Evolutionary conservation across 2,797 vertebrate genomes (phyloP).

Genomic region (Neosalanx taihuensis): DNA sequence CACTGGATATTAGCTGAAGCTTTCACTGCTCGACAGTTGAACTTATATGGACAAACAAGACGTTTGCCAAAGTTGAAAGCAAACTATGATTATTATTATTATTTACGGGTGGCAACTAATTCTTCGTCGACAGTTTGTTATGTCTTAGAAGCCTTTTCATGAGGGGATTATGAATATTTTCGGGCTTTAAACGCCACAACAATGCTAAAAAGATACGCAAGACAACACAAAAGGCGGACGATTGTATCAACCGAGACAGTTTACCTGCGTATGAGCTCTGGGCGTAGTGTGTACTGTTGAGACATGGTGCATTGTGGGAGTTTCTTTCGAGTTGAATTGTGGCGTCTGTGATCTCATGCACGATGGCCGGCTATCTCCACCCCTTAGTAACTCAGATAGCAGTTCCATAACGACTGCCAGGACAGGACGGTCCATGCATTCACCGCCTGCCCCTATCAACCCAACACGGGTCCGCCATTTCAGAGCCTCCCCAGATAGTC

Average conservation of each 20-base stretch:
- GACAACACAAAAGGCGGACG: constrained; percentile 23
- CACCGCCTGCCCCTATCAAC: constrained; percentile 28
- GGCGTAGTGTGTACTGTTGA: constrained; percentile 32
- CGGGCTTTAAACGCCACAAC: constrained; percentile 30
- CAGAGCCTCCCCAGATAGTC: constrained; percentile 23
- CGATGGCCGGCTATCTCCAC: constrained; percentile 41
- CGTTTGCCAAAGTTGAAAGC: neutral
- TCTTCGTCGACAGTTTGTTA: constrained; percentile 38
- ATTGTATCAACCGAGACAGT: constrained; percentile 40
- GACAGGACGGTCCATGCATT: constrained; percentile 10
- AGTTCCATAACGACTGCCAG: neutral
- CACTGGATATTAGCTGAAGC: constrained; percentile 30
- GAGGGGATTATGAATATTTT: constrained; percentile 62
- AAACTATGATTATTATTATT: constrained; percentile 14
- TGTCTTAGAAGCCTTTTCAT: constrained; percentile 43
- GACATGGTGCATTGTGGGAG: constrained; percentile 52
- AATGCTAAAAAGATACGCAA: constrained; percentile 21
- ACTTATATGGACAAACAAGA: constrained; percentile 35
- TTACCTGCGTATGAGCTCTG: constrained; percentile 16
- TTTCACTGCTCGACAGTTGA: constrained; percentile 33
- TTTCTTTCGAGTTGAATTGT: constrained; percentile 50
- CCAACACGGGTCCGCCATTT: constrained; percentile 45
- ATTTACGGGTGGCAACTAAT: neutral
- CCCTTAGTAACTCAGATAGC: constrained; percentile 31
- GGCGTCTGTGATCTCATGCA: constrained; percentile 39